Evolutionary conservation across 2,888 invertebrate species (phyloP), one percentile per base, ranked within the genome.

Genomic region (Xylota segnis): DNA sequence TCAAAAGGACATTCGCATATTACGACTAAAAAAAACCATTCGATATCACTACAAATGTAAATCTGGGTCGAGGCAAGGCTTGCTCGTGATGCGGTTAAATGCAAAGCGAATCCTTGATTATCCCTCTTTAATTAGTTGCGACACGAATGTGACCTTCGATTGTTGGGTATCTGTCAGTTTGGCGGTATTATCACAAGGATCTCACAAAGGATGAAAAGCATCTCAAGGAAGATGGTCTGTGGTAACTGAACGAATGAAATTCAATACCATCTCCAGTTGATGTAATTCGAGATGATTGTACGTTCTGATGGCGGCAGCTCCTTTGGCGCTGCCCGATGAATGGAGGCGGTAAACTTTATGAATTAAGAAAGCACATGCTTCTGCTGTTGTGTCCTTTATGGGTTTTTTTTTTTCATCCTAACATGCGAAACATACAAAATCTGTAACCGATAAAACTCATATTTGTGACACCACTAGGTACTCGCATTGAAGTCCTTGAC

Each of bases 351-450:
- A 81, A 87, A 83, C 88, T 88, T 88, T 88, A 77, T 72, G 70
- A 88, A 88, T 88, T 88, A 87, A 87, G 84, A 83, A 88, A 88
- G 88, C 88, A 87, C 88, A 88, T 88, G 40, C 76, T 74, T 71
- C 10, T 65, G 14, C 59, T 4, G 10, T 27, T 45, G 12, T 10
- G 32, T 9, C 4, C 14, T 9, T 45, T 9, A 6, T 0, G 2
- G 2, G 5, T 16, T 23, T 5, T 4, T 2, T 18, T 27, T 9
- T 4, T 1, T 18, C 4, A 37, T 16, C 18, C 4, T n/a, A 18
- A 0, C 4, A 6, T 23, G 3, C 12, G n/a, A 10, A n/a, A 16
- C n/a, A 4, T 52, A 3, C n/a, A 14, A n/a, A n/a, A n/a, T n/a
- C n/a, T n/a, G 29, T 32, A 32, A 27, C 0, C 5, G 12, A 23